phyloP scores from a whole-genome alignment of 2,888 invertebrate species.

The Pogonocherus hispidulus region DNA sequence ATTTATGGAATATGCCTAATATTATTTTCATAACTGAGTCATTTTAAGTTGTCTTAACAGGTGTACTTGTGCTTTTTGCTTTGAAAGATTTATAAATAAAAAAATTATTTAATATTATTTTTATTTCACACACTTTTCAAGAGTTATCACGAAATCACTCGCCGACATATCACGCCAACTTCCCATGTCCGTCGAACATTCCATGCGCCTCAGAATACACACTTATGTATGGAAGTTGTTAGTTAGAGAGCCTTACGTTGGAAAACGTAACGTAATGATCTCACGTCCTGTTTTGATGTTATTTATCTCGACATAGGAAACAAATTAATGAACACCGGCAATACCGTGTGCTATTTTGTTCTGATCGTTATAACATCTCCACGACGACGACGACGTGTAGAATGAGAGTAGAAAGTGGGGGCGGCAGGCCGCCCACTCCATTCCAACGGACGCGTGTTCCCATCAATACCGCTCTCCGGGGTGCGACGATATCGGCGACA shows the following conservation, averaged over 20 bases:
- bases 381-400: conserved; percentile 34
- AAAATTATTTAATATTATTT: too few species aligned
- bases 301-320: conserved; percentile 49
- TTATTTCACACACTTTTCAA: too few species aligned
- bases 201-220: neutral
- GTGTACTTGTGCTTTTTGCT: too few species aligned
- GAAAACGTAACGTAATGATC: conserved; percentile 25
- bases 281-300: conserved; percentile 33
- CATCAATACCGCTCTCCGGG: conserved; percentile 52
- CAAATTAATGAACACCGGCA: conserved; percentile 51
- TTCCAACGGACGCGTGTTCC: conserved; percentile 51
- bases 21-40: too few species aligned
- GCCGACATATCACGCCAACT: neutral
- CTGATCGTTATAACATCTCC: conserved; percentile 47
- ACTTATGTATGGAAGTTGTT: conserved; percentile 17
- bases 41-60: too few species aligned
- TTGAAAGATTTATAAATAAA: too few species aligned
- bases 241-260: conserved; percentile 2
- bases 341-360: conserved; percentile 51
- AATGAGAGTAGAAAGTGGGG: conserved; percentile 37
- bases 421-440: conserved; percentile 49
- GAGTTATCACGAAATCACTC: neutral
- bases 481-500: conserved; percentile 42
- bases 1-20: too few species aligned
- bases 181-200: neutral